Evolutionary conservation across 2,797 vertebrate species (phyloP).

Genomic region (Mormyrus proboscirostris): DNA sequence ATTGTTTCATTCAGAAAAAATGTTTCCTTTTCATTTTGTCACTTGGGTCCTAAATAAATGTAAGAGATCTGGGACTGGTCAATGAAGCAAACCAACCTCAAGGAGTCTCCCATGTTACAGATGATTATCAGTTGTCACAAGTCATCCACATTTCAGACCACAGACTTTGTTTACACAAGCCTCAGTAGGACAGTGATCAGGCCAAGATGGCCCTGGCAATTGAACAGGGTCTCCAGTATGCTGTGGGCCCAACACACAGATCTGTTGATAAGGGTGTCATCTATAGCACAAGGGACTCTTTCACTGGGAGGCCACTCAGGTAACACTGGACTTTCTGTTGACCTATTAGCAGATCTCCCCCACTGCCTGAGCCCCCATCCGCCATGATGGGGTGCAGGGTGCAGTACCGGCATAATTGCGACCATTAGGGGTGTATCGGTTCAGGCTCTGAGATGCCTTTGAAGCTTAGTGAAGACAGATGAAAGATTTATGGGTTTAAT

Average conservation of each 20-base stretch:
- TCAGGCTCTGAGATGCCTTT: conserved; percentile 20
- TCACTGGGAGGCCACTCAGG: conserved; percentile 13
- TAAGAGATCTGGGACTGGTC: background rate
- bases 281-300: conserved; percentile 12
- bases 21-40: background rate
- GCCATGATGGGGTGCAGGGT: conserved; percentile 2
- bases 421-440: conserved; percentile 33
- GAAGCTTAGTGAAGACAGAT: conserved; percentile 33
- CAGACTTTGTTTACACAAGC: background rate
- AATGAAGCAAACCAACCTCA: background rate
- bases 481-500: conserved; percentile 62
- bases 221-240: background rate
- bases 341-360: background rate
- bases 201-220: background rate
- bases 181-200: background rate
- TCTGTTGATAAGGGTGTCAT: conserved; percentile 22
- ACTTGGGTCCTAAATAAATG: background rate
- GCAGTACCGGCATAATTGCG: conserved; percentile 15
- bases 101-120: background rate
- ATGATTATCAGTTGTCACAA: background rate
- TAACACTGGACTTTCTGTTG: conserved; percentile 24
- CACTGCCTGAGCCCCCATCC: background rate
- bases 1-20: background rate
- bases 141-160: background rate
- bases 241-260: conserved; percentile 2